phyloP scores from a whole-genome alignment of 2,888 invertebrate species.

The Tupiocoris notatus region DNA sequence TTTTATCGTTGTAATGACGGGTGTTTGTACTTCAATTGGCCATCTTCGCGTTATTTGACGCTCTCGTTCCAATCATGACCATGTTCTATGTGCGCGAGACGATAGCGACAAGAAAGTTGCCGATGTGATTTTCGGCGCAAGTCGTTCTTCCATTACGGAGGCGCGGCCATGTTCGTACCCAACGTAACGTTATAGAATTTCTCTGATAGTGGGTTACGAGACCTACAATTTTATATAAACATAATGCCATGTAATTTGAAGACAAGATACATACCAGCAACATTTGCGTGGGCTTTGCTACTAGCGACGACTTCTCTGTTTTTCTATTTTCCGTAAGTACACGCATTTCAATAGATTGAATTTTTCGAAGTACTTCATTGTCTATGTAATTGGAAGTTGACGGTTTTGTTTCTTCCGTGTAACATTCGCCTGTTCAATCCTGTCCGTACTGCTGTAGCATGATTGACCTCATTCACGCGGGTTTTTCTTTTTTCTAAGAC shows the following conservation, averaged over 20 bases:
- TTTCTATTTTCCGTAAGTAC: conserved; percentile 96
- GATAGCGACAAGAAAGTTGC: not conserved
- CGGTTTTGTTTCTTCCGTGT: no score
- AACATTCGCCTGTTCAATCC: no score
- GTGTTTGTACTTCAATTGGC: not conserved
- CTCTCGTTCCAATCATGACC: not conserved
- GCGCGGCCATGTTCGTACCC: conserved; percentile 62
- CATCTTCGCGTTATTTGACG: not conserved
- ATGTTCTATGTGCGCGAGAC: not conserved
- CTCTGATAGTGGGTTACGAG: conserved; percentile 45
- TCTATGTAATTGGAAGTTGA: no score
- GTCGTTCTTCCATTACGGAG: conserved; percentile 47
- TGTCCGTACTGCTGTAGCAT: no score
- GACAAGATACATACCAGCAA: conserved; percentile 96
- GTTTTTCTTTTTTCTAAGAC: no score
- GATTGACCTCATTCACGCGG: no score
- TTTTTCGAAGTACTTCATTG: no score
- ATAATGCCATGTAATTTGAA: conserved; percentile 93
- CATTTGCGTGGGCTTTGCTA: conserved; percentile 95
- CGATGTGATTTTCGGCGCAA: conserved; percentile 43
- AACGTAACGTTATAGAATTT: conserved; percentile 48
- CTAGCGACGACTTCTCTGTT: conserved; percentile 90
- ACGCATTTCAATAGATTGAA: no score
- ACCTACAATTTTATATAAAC: conserved; percentile 43
- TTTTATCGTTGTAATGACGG: conserved; percentile 18